phyloP scores from a whole-genome alignment of 37 sponge, comb jelly and placozoan genomes.

The Cladorhizidae sp. region DNA sequence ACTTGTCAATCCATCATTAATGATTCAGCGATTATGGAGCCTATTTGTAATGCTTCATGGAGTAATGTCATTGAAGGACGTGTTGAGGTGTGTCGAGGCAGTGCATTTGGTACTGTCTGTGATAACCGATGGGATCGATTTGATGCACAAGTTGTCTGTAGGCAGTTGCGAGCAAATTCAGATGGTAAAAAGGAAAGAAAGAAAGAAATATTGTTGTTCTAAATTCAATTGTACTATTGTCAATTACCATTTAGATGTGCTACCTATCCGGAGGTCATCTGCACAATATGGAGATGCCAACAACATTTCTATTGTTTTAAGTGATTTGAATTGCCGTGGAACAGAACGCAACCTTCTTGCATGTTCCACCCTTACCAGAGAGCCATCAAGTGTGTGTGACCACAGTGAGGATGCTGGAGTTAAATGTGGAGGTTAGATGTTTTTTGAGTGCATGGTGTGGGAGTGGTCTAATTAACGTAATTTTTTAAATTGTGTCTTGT shows the following conservation, averaged over 20 bases:
- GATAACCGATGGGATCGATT: slow-evolving; percentile 26
- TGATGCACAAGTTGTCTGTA: slow-evolving; percentile 27
- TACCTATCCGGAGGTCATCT: background rate
- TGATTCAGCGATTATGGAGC: background rate
- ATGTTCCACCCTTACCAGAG: background rate
- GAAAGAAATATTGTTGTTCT: background rate
- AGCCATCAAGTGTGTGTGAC: background rate
- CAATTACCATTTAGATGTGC: background rate
- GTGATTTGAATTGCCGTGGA: slow-evolving; percentile 5
- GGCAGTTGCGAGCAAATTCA: background rate
- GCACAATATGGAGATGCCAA: background rate
- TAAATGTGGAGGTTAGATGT: slow-evolving; percentile 7
- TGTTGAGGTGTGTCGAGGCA: slow-evolving; percentile 18
- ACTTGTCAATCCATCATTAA: background rate
- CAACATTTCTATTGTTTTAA: background rate
- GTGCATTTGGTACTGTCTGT: slow-evolving; percentile 42
- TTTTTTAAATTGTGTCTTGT: background rate
- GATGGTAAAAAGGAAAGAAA: slow-evolving; percentile 16
- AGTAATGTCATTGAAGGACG: slow-evolving; percentile 27
- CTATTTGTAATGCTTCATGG: background rate
- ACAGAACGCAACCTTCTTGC: background rate
- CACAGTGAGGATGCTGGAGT: slow-evolving; percentile 42
- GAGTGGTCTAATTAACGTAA: too few species aligned
- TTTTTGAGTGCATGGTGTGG: background rate
- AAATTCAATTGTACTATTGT: background rate